A percentile compares a stretch with the other conserved stretches of the same genome.
Evolutionary conservation across 2,888 invertebrate genomes (phyloP).

Genomic region (Diarsia mendica): DNA sequence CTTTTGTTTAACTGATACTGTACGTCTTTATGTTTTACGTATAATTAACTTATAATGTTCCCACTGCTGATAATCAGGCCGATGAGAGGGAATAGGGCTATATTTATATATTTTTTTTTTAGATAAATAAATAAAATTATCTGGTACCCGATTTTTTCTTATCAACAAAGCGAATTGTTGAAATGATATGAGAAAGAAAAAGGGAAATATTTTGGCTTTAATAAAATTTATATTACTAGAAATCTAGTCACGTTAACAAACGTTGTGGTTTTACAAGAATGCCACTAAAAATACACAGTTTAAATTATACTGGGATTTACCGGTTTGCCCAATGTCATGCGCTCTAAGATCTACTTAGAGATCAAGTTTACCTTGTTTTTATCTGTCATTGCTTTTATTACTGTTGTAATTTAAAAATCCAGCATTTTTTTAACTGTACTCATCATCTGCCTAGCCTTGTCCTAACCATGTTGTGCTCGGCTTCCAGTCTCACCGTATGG

Average conservation of each 20-base stretch:
- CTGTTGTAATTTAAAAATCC: neutral
- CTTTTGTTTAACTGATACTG: conserved; percentile 1
- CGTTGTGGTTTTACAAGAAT: neutral
- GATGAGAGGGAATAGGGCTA: no score
- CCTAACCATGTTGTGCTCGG: no score
- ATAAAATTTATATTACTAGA: neutral
- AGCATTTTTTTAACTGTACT: neutral
- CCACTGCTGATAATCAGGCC: no score
- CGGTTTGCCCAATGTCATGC: neutral
- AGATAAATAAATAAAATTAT: neutral
- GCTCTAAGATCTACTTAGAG: neutral
- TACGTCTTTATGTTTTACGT: neutral
- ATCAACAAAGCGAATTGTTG: neutral
- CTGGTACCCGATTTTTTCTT: neutral
- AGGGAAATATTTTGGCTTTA: neutral
- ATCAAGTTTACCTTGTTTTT: neutral
- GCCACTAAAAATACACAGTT: neutral
- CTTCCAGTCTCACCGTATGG: no score
- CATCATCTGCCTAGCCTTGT: no score
- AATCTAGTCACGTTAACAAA: neutral
- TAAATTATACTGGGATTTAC: neutral
- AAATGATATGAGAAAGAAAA: neutral
- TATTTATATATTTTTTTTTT: no score
- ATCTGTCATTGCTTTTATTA: neutral
- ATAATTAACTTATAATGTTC: no score